phyloP scores from a whole-genome alignment of 2,888 invertebrate genomes.

The Trimorus sp. region DNA sequence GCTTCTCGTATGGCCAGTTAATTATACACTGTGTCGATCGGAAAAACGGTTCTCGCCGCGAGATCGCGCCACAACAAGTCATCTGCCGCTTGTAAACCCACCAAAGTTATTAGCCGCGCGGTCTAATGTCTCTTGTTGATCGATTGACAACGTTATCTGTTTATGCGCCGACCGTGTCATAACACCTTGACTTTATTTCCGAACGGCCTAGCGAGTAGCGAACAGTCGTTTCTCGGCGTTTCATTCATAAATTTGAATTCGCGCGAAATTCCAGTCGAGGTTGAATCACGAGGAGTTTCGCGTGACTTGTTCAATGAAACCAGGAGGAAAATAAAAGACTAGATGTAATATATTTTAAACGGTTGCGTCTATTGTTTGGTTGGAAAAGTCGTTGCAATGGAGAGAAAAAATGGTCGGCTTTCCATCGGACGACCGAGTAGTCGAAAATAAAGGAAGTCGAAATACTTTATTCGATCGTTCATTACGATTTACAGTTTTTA shows the following conservation, averaged over 20 bases:
- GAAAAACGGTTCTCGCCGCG: constrained; percentile 65
- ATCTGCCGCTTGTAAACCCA: constrained; percentile 56
- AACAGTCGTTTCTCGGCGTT: neutral
- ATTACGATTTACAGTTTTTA: too few relatives aligned
- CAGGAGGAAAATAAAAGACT: constrained; percentile 19
- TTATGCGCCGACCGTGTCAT: constrained; percentile 41
- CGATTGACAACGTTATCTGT: constrained; percentile 52
- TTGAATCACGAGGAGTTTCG: constrained; percentile 5
- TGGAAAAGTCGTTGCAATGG: too few relatives aligned
- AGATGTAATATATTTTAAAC: neutral
- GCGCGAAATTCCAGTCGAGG: constrained; percentile 1
- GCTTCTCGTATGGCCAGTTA: constrained; percentile 66
- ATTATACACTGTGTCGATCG: constrained; percentile 65
- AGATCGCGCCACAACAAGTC: constrained; percentile 58
- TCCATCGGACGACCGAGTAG: neutral
- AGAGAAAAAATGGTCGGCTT: too few relatives aligned
- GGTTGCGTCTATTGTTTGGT: constrained; percentile 7
- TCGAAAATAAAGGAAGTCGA: too few relatives aligned
- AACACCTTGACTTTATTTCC: constrained; percentile 25
- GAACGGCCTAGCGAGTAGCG: neutral
- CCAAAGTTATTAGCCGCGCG: constrained; percentile 58
- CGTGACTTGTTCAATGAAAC: constrained; percentile 5
- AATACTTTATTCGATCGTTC: too few relatives aligned
- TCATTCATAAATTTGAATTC: constrained; percentile 27
- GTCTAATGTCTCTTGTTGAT: constrained; percentile 57